Base-by-base conservation (phyloP, 2,888 invertebrate species). In the Alviniconcha strummeri region DNA sequence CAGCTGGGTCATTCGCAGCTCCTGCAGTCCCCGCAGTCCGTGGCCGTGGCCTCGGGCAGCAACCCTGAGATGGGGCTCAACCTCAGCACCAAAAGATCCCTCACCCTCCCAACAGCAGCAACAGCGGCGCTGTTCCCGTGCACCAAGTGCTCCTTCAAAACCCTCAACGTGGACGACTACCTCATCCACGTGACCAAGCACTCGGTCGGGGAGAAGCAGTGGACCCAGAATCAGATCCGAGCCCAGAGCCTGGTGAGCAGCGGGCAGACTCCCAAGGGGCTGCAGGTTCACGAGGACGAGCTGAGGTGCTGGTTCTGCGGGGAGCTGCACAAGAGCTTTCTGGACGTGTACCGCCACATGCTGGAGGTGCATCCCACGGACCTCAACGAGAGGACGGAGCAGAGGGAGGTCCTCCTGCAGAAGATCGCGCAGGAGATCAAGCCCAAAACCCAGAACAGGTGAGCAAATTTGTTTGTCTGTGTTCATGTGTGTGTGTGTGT, bases 101-200 rank as follows among this genome's bases (percentile, higher is more conserved):
- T 6, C 13, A 78, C 5, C 52, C 79, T 19, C 13, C 60, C 52
- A 5, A 71, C 15, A 64, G n/a, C 52, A 60, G n/a, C 9, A 76
- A 36, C 54, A 52, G 19, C 13, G 11, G 15, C 83, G 64, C 71
- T 75, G 17, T 91, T 90, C 86, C 90, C 89, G 77, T 92, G 92
- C 84, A 90, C 90, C 52, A 92, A 90, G 78, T 92, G 92, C 84
- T 88, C 89, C 54, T 92, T 90, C 83, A 90, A 89, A 4, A 90
- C 90, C 56, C 89, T 90, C 11, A 90, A 88, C 86, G 86, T 89
- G 13, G 88, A 89, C 7, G 90, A 90, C 0, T 91, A 90, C 78
- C 88, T 90, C 9, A 87, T 90, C 6, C 92, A 92, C 84, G 89
- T 90, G 77, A 90, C 91, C 72, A 83, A 89, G 54, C 91, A 91